Evolutionary conservation across 1,140 invertebrate genomes (phyloP), one percentile per base, ranked within the genome.

Genomic region (Centruroides vittatus): DNA sequence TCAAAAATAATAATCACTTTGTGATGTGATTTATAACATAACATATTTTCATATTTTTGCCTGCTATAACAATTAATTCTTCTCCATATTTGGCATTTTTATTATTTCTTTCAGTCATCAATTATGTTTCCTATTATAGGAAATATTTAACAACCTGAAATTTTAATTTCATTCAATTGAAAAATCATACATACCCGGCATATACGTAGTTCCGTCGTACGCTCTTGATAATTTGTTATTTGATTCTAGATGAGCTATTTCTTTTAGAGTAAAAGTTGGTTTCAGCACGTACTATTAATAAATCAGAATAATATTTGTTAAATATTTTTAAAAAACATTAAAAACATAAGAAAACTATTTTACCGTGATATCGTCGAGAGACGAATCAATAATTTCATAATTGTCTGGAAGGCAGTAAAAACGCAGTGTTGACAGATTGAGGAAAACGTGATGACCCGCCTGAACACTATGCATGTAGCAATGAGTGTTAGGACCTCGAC

Each of bases 331-430:
- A 96, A 96, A 36, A 99, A 77, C 76, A 96, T 99, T 73, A 99
- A 99, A 77, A 99, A 99, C 9, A 47, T 36, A 48, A 51, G 41
- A 59, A 50, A n/a, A 52, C 51, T 7, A 35, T 69, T 74, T 68
- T 67, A 80, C 79, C 64, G 97, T 98, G 46, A 99, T 99, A 70
- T 99, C 96, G 77, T 97, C 94, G 62, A 99, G 73, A 6, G 95
- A 98, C 3, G 94, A 97, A 82, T 99, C 95, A 69, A 98, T 92
- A 67, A 99, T 94, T 81, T 98, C 93, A 80, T 99, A 99, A 75
- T 99, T 99, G 73, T 99, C 97, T 34, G 97, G 97, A 41, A 99
- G 77, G 76, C 97, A 99, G 73, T 99, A 99, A 77, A 99, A 99
- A 70, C 94, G 93, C 55, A 99, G 78, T 0, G 95, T 98, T 64